Conservation (phyloP, 1,140 invertebrate species). For the Leptestheria dahalacensis region DNA sequence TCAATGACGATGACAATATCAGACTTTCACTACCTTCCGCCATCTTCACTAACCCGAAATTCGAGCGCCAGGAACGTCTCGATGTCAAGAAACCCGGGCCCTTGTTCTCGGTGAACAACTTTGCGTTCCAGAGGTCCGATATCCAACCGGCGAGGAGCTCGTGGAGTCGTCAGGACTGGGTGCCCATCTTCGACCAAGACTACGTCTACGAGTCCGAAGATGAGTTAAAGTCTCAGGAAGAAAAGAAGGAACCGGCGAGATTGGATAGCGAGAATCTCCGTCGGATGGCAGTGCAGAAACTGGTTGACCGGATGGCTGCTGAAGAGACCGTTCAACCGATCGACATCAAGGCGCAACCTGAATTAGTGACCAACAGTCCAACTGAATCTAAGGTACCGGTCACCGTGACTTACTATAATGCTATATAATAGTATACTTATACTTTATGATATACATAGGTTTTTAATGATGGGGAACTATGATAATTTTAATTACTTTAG, state of each 20-base stretch:
- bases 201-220: background rate
- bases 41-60: constrained; percentile 33
- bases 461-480: too few relatives aligned
- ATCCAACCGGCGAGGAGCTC: too few relatives aligned
- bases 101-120: constrained; percentile 43
- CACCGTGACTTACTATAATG: too few relatives aligned
- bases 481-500: background rate
- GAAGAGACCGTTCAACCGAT: background rate
- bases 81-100: constrained; percentile 93
- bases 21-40: constrained; percentile 3
- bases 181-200: background rate
- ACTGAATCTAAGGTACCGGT: background rate
- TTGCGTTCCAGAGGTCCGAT: constrained; percentile 30
- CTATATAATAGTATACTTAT: too few relatives aligned
- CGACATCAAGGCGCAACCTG: background rate
- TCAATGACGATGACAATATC: constrained; percentile 21
- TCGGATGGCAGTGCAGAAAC: background rate
- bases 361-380: background rate
- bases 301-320: background rate
- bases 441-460: too few relatives aligned
- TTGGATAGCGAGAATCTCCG: background rate
- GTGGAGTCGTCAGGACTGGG: background rate
- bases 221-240: background rate
- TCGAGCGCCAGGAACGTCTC: constrained; percentile 66
- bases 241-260: background rate